phyloP scores from a whole-genome alignment of 2,113 vertebrate genomes.

The Catagonus wagneri region DNA sequence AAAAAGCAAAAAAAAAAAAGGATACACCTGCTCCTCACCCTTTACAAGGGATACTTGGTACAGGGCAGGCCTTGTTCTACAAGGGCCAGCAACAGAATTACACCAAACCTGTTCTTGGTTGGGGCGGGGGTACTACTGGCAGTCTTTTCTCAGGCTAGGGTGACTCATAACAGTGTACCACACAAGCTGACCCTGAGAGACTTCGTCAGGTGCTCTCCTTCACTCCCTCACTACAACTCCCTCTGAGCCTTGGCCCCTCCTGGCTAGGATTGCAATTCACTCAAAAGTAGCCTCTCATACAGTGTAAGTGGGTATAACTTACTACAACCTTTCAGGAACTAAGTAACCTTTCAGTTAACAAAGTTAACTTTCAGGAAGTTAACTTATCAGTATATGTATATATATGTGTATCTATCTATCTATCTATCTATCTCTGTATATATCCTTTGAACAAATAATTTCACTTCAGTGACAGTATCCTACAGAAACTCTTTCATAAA shows the following conservation, averaged over 20 bases:
- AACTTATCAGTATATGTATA: too few species aligned
- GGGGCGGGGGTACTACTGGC: neutral
- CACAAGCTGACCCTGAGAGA: too few species aligned
- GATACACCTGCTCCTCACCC: neutral
- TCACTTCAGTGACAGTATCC: neutral
- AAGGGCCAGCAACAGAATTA: neutral
- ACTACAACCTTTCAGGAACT: neutral
- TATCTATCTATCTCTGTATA: too few species aligned
- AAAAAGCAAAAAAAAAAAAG: too few species aligned
- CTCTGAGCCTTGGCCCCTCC: neutral
- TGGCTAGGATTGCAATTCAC: neutral
- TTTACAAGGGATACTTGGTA: neutral
- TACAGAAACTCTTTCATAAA: neutral
- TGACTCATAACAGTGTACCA: neutral
- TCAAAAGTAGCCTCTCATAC: neutral
- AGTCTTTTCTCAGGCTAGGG: neutral
- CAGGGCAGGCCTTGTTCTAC: neutral
- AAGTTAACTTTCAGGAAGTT: neutral
- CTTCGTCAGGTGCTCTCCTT: neutral
- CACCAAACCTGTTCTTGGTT: neutral
- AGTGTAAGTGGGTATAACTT: neutral
- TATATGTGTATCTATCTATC: too few species aligned
- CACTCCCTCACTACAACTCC: neutral
- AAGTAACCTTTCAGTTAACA: too few species aligned
- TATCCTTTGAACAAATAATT: neutral